Base-by-base conservation (phyloP, 2,113 vertebrate genomes). In the Hucho hucho region DNA sequence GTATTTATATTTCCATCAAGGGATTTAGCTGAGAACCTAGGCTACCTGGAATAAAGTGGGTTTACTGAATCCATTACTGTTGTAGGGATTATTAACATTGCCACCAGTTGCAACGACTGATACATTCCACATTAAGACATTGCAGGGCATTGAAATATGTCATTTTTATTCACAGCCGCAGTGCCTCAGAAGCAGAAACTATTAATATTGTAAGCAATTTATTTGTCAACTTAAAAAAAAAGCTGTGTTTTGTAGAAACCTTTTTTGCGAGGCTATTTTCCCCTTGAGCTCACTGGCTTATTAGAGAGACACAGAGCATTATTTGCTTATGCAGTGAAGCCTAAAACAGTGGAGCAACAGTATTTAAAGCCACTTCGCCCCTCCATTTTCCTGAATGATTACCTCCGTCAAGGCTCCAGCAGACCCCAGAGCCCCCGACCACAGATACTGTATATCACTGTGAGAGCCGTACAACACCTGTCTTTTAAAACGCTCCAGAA, bases 281-380 rank as follows among this genome's bases (percentile, higher is more conserved):
- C 82, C 84, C 87, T 89, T 90, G 85, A 91, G 89, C 86, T 93
- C 78, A 78, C 88, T 72, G 47, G 77, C 85, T 90, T 92, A 92
- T 93, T 93, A 91, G 88, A 78, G 66, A 88, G 85, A 90, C 89
- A 88, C 86, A 73, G 53, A 86, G 86, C 75, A 83, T 89, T 92
- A 90, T 92, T 92, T 92, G 91, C 90, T 90, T 89, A 91, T 89
- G 87, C 91, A 90, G 84, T 89, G 88, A 91, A 88, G 91, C 91
- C 86, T 84, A 92, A 92, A 90, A 88, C 84, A 83, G 82, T 80
- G 82, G 59, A 65, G 67, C 49, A 69, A 43, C 69, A 61, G 79
- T 85, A 73, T 89, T 92, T 89, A 90, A 92, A 86, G 83, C 81
- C 70, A 77, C 83, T 80, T 81, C 75, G 66, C 82, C 85, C 84